Percentiles rank a stretch among this genome's conserved stretches.
phyloP scores from a whole-genome alignment of 92 coral and sea anemone genomes.

The Galaxea fascicularis region DNA sequence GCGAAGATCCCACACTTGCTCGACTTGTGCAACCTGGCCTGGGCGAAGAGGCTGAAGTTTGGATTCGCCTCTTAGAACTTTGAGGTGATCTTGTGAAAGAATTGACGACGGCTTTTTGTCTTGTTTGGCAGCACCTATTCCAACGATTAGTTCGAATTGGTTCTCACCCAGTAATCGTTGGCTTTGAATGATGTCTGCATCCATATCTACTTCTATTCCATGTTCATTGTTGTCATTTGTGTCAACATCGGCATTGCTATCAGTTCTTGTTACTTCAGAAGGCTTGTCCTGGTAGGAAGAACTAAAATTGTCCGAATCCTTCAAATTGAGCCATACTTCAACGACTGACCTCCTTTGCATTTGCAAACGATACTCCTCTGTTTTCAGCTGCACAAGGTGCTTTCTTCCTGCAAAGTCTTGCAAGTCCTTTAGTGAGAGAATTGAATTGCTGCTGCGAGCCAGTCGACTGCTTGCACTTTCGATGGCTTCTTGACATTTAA shows the following conservation, averaged over 20 bases:
- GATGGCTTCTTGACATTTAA: constrained; percentile 60
- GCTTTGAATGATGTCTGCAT: constrained; percentile 78
- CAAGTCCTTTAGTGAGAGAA: constrained; percentile 53
- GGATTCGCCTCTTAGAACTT: constrained; percentile 53
- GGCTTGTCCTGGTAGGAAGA: neutral
- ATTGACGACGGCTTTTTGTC: neutral
- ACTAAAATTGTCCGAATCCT: neutral
- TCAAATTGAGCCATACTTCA: constrained; percentile 64
- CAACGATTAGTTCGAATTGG: constrained; percentile 49
- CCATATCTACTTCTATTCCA: constrained; percentile 76
- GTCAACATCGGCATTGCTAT: constrained; percentile 18
- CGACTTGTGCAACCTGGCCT: neutral
- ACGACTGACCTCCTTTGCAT: constrained; percentile 43
- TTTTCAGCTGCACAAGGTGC: constrained; percentile 51
- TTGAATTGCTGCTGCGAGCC: constrained; percentile 42
- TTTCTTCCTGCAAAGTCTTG: constrained; percentile 9
- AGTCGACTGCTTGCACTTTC: constrained; percentile 50
- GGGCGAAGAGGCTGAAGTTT: constrained; percentile 33
- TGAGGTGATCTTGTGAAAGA: constrained; percentile 46
- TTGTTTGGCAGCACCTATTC: neutral
- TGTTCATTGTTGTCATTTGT: constrained; percentile 33
- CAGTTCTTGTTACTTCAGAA: neutral
- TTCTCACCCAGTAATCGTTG: constrained; percentile 71
- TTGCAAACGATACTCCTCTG: constrained; percentile 26
- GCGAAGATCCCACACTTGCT: constrained; percentile 41